Evolutionary conservation across 2,888 invertebrate genomes (phyloP), one percentile per base, ranked within the genome.

Genomic region (Melipona bicolor): DNA sequence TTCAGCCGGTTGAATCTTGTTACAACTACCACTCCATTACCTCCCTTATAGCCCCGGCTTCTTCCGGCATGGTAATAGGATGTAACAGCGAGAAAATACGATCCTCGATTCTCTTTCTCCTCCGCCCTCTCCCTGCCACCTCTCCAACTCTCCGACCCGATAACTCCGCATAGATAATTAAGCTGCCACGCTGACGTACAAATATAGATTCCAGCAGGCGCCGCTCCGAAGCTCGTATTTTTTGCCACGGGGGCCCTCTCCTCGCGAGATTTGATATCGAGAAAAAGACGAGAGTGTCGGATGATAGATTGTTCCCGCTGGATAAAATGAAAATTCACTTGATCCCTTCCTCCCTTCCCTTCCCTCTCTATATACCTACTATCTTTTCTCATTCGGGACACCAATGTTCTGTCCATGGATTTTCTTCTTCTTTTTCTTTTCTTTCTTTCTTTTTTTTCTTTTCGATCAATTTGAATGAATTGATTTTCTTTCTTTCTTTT

Each of bases 1-100:
- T 76, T 70, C 81, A 73, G 61, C 49, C 72, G 68, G 70, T 82
- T 81, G 83, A 89, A 89, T 89, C 89, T 89, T 88, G 87, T 89
- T 89, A 88, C 80, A 84, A 84, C 64, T 76, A 77, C 81, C 77
- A 80, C 74, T 78, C 81, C 71, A 73, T 81, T 78, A 71, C 79
- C 73, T 81, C 67, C 70, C n/a, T n/a, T 50, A 67, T 21, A 27
- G 27, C 27, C 56, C 56, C 54, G 21, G 56, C 65, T 78, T 32
- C 77, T 78, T 65, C 83, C 71, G 59, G 64, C 71, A 69, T 81
- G 54, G 77, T 87, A 88, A 89, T 88, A 77, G 87, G 83, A 84
- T 85, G 77, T 86, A 89, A 86, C 84, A 75, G 77, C 69, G 83
- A 75, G 82, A 80, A 86, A 88, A 88, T 84, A 79, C 79, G 82